These are phyloP conservation scores for Odocoileus hemionus DNA, from an alignment of 2,113 vertebrate species.

Conservation along the genomic window DNA sequence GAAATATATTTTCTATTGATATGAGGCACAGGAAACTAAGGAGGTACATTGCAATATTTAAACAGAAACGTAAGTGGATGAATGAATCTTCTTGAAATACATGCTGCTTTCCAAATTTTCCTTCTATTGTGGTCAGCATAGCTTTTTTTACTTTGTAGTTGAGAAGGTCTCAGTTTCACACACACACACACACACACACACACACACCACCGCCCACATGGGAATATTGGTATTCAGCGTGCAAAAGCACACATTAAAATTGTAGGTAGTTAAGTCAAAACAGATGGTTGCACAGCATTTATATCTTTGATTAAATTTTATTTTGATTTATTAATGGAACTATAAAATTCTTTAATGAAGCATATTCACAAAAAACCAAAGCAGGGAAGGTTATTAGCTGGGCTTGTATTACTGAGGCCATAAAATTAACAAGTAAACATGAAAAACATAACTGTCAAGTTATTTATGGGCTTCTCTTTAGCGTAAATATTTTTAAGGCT, in stretches of 20 bases:
- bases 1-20: not conserved
- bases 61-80: not conserved
- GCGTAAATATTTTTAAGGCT: conserved; percentile 53
- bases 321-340: conserved; percentile 76
- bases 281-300: conserved; percentile 67
- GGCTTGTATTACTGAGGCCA: conserved; percentile 56
- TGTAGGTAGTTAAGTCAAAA: conserved; percentile 70
- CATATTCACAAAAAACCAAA: conserved; percentile 52
- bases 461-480: conserved; percentile 65
- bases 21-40: not conserved
- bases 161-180: not conserved
- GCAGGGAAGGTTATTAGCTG: conserved; percentile 56
- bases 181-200: not conserved
- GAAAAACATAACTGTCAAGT: conserved; percentile 60
- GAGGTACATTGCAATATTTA: not conserved
- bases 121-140: not conserved
- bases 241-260: not conserved
- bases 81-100: not conserved
- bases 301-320: conserved; percentile 74
- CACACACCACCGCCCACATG: not conserved
- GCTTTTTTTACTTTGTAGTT: not conserved
- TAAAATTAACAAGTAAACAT: conserved; percentile 73
- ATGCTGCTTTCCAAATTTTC: not conserved
- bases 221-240: conserved; percentile 60
- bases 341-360: conserved; percentile 69